Evolutionary conservation across 2,888 invertebrate species (phyloP), one percentile per base, ranked within the genome.

Genomic region (Dione vanillae): DNA sequence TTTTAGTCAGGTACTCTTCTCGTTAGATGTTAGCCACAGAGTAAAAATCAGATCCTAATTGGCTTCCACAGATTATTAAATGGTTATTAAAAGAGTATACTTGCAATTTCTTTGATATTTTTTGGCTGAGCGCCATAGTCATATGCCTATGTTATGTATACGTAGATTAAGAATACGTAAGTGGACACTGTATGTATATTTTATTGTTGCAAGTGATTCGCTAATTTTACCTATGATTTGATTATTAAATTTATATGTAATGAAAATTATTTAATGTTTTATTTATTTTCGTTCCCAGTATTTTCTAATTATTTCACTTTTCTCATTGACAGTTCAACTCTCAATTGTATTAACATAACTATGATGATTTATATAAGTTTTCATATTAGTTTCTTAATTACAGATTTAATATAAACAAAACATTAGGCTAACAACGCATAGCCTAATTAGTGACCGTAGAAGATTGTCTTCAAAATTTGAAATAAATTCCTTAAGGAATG

Each of bases 241-340:
- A 86, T 84, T 84, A 91, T 91, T 87, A 91, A 91, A 90, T 88
- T 91, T 91, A 86, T 90, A 91, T 87, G 80, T 85, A 88, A 80
- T 77, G 79, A 80, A 77, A 71, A 72, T 59, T 51, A 72, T 72
- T 59, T 54, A 6, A 37, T 65, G 56, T 72, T 72, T 70, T 59
- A 65, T 70, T 70, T 64, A 12, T 19, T 0, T 14, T 49, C n/a
- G n/a, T 14, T n/a, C 1, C 0, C 10, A 5, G n/a, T n/a, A n/a
- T n/a, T n/a, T n/a, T n/a, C n/a, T n/a, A n/a, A n/a, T n/a, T n/a
- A n/a, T n/a, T n/a, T n/a, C n/a, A n/a, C n/a, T n/a, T n/a, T n/a
- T n/a, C n/a, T n/a, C n/a, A n/a, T n/a, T n/a, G n/a, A n/a, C n/a
- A n/a, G n/a, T n/a, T n/a, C n/a, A n/a, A n/a, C n/a, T n/a, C n/a